Base-by-base conservation (phyloP, 30 jellyfish, hydroid and myxozoan species). In the Mastigias papua region DNA sequence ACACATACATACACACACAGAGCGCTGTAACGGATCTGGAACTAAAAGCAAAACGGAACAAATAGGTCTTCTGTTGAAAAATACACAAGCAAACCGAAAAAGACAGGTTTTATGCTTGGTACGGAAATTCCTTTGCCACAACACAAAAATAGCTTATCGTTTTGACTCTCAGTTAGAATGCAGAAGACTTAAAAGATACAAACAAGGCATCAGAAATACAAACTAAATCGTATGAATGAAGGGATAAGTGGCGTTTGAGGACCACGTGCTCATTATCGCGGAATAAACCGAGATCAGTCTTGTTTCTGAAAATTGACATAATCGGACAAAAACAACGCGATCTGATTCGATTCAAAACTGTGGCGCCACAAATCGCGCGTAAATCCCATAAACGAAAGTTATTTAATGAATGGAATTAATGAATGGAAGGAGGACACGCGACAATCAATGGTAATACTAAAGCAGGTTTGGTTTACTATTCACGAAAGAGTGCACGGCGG, bases 371-470 rank as follows among this genome's bases (percentile, higher is more conserved):
- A 48, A 4, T 73, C 66, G 15, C 32, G 86, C 50, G 72, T 73
- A 49, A 71, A 50, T 9, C 22, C 19, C 62, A 20, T 50, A 26
- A 13, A 71, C 64, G 66, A 7, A 71, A 71, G 29, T 37, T 29
- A 29, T 69, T 26, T 69, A n/a, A 69, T 29, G 62, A 32, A 69
- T 69, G 61, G 33, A 22, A 30, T 32, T 29, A 29, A 51, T 48
- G 78, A 63, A 78, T 58, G 78, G 61, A 31, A 51, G 89, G 33
- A 23, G 37, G 79, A 49, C 79, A 58, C 79, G 79, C 89, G 79
- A 78, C 76, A 33, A 22, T 78, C 78, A 78, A 78, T 78, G 79
- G 78, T 42, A 20, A 27, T 33, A 63, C 71, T 61, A 62, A 27
- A 29, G 21, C 76, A n/a, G 19, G 68, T 17, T 25, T 34, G 23